Evolutionary conservation across 2,888 invertebrate genomes (phyloP).

Genomic region (Sepiola atlantica): DNA sequence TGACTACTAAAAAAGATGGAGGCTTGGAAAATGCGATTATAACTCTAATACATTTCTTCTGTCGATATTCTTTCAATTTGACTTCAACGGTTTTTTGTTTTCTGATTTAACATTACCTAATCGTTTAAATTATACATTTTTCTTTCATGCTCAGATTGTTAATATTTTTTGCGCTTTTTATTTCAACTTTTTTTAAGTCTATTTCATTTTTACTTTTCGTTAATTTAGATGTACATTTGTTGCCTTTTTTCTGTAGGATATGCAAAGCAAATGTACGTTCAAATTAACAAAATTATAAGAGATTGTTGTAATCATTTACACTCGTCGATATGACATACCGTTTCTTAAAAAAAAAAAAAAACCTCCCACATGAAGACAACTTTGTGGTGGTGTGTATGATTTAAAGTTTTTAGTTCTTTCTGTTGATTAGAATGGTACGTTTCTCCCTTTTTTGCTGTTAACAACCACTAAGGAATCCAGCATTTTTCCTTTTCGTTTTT

Average conservation of each 20-base stretch:
- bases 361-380: background rate
- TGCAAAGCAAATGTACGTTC: background rate
- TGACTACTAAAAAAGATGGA: slow-evolving; percentile 47
- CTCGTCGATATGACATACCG: background rate
- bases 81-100: background rate
- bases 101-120: background rate
- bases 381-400: background rate
- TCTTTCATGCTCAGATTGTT: background rate
- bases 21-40: slow-evolving; percentile 16
- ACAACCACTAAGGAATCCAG: background rate
- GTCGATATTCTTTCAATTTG: background rate
- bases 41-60: background rate
- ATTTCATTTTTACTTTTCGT: slow-evolving; percentile 32
- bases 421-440: slow-evolving; percentile 41
- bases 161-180: background rate
- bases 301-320: background rate
- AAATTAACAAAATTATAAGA: background rate
- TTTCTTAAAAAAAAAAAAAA: background rate
- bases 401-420: background rate
- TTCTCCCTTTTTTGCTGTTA: background rate
- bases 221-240: background rate
- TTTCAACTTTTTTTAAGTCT: background rate
- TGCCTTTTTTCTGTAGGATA: background rate
- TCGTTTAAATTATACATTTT: slow-evolving; percentile 3
- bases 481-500: background rate